Conservation (phyloP, 2,797 vertebrate species). For the Phrynocephalus guinanensis region DNA sequence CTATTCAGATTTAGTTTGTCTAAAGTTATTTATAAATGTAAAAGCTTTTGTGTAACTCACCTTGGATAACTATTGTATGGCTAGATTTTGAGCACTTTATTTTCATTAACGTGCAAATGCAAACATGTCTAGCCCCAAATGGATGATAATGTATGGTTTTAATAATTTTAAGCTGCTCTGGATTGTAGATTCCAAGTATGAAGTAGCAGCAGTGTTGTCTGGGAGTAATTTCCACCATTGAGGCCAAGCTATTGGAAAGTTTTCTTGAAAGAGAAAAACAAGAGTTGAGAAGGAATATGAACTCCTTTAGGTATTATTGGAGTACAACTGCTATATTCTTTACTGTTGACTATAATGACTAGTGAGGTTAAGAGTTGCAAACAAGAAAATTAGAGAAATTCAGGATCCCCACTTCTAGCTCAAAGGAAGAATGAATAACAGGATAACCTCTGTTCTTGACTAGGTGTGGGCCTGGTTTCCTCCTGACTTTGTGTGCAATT, state of each 20-base stretch:
- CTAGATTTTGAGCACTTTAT: constrained; percentile 37
- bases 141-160: not conserved
- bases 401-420: not conserved
- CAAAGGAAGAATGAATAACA: not conserved
- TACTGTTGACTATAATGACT: not conserved
- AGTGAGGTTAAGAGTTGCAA: not conserved
- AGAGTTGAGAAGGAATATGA: not conserved
- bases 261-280: not conserved
- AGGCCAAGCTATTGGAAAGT: not conserved
- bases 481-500: not conserved
- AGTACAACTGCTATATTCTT: not conserved
- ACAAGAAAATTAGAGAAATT: not conserved
- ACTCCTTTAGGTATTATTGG: not conserved
- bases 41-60: constrained; percentile 14
- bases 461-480: not conserved
- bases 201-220: not conserved
- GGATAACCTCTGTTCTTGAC: not conserved
- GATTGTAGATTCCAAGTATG: constrained; percentile 5
- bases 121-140: constrained; percentile 41
- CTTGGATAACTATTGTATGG: constrained; percentile 14
- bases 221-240: not conserved
- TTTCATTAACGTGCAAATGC: constrained; percentile 33
- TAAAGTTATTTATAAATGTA: constrained; percentile 35
- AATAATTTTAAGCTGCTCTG: constrained; percentile 1
- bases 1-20: constrained; percentile 25